phyloP scores from a whole-genome alignment of 2,113 vertebrate genomes.

The Solea senegalensis region DNA sequence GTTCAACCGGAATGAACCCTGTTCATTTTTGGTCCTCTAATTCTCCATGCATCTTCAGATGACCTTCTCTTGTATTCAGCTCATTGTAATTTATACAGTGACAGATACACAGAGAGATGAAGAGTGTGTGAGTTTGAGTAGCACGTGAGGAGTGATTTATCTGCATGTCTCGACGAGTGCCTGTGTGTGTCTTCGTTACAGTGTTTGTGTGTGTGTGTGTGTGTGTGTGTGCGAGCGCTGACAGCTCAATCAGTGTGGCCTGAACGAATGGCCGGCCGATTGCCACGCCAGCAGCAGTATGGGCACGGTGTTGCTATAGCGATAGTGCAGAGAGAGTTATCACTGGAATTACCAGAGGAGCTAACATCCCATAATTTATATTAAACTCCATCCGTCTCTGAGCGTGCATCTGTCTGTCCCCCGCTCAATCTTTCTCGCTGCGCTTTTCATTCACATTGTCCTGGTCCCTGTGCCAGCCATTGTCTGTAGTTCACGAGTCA shows the following conservation, averaged over 20 bases:
- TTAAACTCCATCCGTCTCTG: constrained; percentile 45
- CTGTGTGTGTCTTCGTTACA: constrained; percentile 21
- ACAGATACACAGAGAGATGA: constrained; percentile 47
- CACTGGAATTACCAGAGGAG: constrained; percentile 63
- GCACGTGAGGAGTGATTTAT: constrained; percentile 44
- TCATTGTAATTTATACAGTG: constrained; percentile 48
- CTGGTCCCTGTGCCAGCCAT: constrained; percentile 16
- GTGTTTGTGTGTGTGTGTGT: constrained; percentile 28
- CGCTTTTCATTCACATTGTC: constrained; percentile 33
- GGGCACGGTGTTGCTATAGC: constrained; percentile 69
- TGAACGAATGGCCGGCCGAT: constrained; percentile 63
- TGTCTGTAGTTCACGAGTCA: constrained; percentile 23
- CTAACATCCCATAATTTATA: constrained; percentile 69
- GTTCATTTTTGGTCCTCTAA: constrained; percentile 38
- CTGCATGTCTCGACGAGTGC: constrained; percentile 31
- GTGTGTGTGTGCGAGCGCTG: constrained; percentile 38
- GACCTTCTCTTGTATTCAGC: constrained; percentile 57
- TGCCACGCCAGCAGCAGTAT: constrained; percentile 52
- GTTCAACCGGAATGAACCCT: constrained; percentile 11
- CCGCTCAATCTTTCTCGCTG: constrained; percentile 25
- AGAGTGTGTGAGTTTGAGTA: constrained; percentile 4
- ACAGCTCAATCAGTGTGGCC: constrained; percentile 75
- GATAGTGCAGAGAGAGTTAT: constrained; percentile 67
- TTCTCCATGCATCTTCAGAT: constrained; percentile 53
- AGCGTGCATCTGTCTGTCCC: constrained; percentile 31